Conservation (phyloP, 2,888 invertebrate genomes). For the Lasius fuliginosus region DNA sequence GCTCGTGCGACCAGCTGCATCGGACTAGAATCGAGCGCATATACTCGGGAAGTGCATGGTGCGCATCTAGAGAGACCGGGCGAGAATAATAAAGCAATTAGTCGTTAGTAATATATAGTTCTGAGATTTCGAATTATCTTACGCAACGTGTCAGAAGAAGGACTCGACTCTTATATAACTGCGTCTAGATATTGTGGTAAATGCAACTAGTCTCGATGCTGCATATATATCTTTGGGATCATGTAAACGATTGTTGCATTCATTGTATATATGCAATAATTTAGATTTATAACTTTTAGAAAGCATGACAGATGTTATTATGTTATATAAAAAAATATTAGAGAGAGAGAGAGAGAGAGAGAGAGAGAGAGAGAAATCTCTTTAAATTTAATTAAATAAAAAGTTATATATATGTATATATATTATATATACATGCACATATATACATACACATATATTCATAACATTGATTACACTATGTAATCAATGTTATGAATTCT, state of each 20-base stretch:
- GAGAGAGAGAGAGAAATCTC: too few relatives aligned
- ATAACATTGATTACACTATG: background rate
- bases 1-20: conserved; percentile 73
- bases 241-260: background rate
- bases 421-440: too few relatives aligned
- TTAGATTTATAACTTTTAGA: background rate
- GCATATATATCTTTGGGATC: background rate
- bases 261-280: background rate
- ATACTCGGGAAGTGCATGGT: conserved; percentile 30
- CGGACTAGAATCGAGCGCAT: conserved; percentile 74
- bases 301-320: background rate
- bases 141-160: conserved; percentile 2
- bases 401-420: background rate
- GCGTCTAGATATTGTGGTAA: conserved; percentile 11
- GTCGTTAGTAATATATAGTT: conserved; percentile 69
- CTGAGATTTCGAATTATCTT: conserved; percentile 54
- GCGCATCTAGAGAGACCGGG: conserved; percentile 32
- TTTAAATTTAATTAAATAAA: background rate
- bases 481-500: background rate
- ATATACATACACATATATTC: too few relatives aligned
- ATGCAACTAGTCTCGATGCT: background rate
- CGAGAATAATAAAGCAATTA: conserved; percentile 80
- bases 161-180: conserved; percentile 16
- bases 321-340: background rate
- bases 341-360: too few relatives aligned